phyloP scores from a whole-genome alignment of 1,140 invertebrate genomes.

The Cherax quadricarinatus region DNA sequence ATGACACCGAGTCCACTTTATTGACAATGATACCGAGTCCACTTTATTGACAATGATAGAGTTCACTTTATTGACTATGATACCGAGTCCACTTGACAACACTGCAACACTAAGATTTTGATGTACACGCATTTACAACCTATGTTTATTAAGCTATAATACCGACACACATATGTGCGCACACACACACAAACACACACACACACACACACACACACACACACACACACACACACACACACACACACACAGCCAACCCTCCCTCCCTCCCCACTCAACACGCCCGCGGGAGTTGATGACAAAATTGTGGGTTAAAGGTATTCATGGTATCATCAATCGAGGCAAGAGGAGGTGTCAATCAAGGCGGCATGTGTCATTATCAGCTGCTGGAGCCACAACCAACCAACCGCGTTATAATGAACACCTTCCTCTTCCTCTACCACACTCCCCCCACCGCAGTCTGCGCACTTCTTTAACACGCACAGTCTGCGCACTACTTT shows the following conservation, averaged over 20 bases:
- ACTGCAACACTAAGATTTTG: too few relatives aligned
- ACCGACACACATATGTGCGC: not conserved
- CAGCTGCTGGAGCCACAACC: conserved; percentile 41
- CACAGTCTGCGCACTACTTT: not conserved
- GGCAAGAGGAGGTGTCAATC: conserved; percentile 40
- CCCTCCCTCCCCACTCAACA: not conserved
- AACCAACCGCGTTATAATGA: conserved; percentile 20
- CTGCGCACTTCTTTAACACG: not conserved
- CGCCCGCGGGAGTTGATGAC: conserved; percentile 27
- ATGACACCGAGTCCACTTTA: too few relatives aligned
- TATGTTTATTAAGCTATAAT: too few relatives aligned
- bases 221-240: not conserved
- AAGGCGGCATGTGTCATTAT: conserved; percentile 35
- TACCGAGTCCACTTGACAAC: too few relatives aligned
- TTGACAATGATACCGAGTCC: too few relatives aligned
- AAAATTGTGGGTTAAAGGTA: conserved; percentile 34
- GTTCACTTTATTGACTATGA: too few relatives aligned
- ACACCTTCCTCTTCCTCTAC: conserved; percentile 39
- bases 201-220: not conserved
- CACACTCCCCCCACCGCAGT: not conserved
- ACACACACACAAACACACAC: not conserved
- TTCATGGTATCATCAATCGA: conserved; percentile 30
- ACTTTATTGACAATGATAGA: too few relatives aligned
- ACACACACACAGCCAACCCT: not conserved
- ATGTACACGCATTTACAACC: too few relatives aligned